Evolutionary conservation across 2,888 invertebrate species (phyloP), one percentile per base, ranked within the genome.

Genomic region (Atethmia centrago): DNA sequence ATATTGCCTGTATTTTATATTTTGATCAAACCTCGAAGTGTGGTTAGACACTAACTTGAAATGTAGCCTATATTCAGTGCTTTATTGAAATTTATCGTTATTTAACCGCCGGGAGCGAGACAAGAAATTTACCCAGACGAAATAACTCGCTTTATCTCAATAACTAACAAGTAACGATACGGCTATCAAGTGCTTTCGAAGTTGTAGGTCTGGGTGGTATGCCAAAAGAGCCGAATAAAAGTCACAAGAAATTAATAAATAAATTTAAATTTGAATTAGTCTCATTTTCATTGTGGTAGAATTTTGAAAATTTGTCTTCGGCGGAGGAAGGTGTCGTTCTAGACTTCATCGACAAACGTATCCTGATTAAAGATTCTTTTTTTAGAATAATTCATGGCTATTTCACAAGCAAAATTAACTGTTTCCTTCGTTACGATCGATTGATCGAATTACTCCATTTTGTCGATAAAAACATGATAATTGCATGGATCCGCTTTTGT

Each of bases 361-460:
- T 72, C 45, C 49, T 71, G 36, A 69, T 58, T 66, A 77, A 67
- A 58, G 12, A 67, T 72, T 70, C 31, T 55, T 14, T 14, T 62
- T 64, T 74, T 55, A 51, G 49, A 71, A 80, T 71, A 68, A 71
- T 73, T 65, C 51, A 59, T 64, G 68, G 49, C 55, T 76, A 75
- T 87, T 86, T 83, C 79, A 79, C 70, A 77, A 84, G 58, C 71
- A 64, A 81, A 86, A 84, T 81, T 71, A 68, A 62, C 53, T 79
- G 78, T 85, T 88, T 89, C 88, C 86, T 83, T 58, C 67, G 81
- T 85, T 81, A 82, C 86, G 82, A 78, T 68, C 83, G 77, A 81
- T 72, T 79, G 80, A 83, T 81, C 67, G 73, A 77, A 85, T 88
- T 87, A 88, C 83, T 85, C 71, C 79, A 80, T 82, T 83, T 85